These are phyloP conservation scores for Camelus bactrianus DNA, from an alignment of 2,113 vertebrate genomes.

Conservation along the genomic window DNA sequence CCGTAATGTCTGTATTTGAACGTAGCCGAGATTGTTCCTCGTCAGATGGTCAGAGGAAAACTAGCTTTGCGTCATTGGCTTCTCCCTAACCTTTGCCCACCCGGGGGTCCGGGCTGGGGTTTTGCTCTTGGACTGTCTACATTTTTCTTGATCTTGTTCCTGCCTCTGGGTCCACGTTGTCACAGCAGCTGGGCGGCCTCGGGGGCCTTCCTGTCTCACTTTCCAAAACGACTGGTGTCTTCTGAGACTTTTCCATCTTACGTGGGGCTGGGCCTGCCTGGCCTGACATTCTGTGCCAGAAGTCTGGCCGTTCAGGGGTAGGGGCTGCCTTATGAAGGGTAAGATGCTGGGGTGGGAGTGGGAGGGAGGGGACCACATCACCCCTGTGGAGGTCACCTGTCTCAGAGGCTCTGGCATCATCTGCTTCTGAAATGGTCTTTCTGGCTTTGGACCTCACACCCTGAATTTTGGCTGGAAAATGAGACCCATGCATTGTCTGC, in stretches of 20 bases:
- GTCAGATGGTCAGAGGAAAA: background rate
- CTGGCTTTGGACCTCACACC: constrained; percentile 8
- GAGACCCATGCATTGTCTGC: background rate
- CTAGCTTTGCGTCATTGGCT: background rate
- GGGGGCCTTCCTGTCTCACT: background rate
- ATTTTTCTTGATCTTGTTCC: background rate
- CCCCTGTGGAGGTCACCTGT: background rate
- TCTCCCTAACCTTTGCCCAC: background rate
- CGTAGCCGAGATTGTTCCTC: background rate
- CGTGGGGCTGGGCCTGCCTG: background rate
- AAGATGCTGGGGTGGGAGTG: background rate
- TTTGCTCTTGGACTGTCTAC: background rate
- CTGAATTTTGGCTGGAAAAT: constrained; percentile 35
- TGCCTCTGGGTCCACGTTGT: background rate
- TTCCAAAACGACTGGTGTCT: background rate
- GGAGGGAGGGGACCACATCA: background rate
- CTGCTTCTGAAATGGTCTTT: background rate
- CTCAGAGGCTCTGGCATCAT: constrained; percentile 47
- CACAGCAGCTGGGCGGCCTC: background rate
- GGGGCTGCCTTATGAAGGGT: background rate
- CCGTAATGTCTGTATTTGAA: background rate
- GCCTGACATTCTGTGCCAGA: background rate
- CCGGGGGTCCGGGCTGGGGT: background rate
- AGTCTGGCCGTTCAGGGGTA: background rate
- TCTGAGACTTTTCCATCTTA: background rate